A percentile compares a stretch with the other conserved stretches of the same genome.
These are phyloP conservation scores for Isoperla grammatica DNA, from an alignment of 2,888 invertebrate species.

Conservation along the genomic window DNA sequence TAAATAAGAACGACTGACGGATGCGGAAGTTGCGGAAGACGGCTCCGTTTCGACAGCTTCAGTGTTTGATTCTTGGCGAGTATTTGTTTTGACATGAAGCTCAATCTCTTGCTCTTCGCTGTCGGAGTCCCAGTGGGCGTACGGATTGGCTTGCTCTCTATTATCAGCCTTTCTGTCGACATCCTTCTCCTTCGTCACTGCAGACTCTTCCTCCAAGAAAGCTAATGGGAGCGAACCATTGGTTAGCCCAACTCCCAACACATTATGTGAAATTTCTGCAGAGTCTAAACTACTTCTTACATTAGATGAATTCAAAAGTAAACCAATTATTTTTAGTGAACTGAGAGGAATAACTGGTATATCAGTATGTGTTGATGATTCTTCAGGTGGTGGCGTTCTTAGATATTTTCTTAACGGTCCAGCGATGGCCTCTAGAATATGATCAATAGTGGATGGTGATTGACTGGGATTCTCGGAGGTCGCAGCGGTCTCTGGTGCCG, in stretches of 20 bases:
- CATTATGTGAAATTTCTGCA: too few relatives aligned
- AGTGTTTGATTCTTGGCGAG: background rate
- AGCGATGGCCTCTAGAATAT: too few relatives aligned
- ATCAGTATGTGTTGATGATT: too few relatives aligned
- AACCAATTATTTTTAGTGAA: background rate
- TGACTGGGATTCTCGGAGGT: too few relatives aligned
- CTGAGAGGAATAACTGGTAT: too few relatives aligned
- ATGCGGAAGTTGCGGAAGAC: background rate
- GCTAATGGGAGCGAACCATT: too few relatives aligned
- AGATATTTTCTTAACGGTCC: too few relatives aligned
- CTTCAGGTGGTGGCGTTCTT: too few relatives aligned
- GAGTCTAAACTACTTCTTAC: background rate
- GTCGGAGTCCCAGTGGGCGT: conserved; percentile 37
- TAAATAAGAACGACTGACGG: conserved; percentile 32
- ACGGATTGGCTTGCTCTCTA: conserved; percentile 30
- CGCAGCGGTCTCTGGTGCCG: too few relatives aligned
- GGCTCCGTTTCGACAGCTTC: background rate
- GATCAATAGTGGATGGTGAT: too few relatives aligned
- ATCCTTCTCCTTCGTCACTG: background rate
- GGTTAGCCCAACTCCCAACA: too few relatives aligned
- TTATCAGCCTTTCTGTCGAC: background rate
- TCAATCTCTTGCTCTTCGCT: conserved; percentile 37
- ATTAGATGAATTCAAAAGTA: background rate
- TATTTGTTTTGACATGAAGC: conserved; percentile 24
- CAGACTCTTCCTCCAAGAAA: too few relatives aligned